These are phyloP conservation scores for Hypsibius dujardini DNA, from an alignment of 1,140 invertebrate genomes.

Conservation along the genomic window DNA sequence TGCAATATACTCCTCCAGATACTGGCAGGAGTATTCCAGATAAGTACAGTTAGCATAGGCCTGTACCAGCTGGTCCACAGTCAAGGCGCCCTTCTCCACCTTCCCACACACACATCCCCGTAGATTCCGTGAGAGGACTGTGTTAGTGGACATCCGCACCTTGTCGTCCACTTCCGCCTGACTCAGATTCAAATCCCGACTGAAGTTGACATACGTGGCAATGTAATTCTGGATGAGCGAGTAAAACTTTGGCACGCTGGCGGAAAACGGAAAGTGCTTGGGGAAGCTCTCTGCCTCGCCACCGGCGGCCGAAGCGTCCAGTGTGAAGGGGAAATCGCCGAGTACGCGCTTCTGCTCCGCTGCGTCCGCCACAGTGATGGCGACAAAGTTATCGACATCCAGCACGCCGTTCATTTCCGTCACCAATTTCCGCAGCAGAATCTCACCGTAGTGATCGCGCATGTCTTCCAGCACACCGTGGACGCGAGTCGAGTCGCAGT, in stretches of 20 bases:
- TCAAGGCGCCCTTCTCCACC: not conserved
- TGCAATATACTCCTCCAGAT: not conserved
- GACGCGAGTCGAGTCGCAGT: not conserved
- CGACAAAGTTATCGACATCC: not conserved
- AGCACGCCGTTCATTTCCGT: not conserved
- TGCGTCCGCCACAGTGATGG: not conserved
- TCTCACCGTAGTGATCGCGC: slow-evolving; percentile 3
- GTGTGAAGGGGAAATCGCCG: not conserved
- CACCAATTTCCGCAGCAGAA: not conserved
- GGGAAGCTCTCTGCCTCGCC: not conserved
- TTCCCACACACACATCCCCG: not conserved
- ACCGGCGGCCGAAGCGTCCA: not conserved
- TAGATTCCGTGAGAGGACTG: not conserved
- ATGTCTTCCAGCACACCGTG: not conserved
- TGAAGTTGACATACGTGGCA: not conserved
- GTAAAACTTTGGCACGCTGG: not conserved
- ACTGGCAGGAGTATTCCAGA: slow-evolving; percentile 4
- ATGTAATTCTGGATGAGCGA: not conserved
- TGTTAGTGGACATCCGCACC: not conserved
- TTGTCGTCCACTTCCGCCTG: slow-evolving; percentile 8
- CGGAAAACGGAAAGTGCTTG: slow-evolving; percentile 5
- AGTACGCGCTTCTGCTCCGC: not conserved
- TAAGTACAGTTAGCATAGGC: not conserved
- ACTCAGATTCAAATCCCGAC: not conserved
- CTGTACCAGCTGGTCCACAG: not conserved